Base-by-base conservation (phyloP, 1,140 invertebrate species). In the Platyscapa corneri region DNA sequence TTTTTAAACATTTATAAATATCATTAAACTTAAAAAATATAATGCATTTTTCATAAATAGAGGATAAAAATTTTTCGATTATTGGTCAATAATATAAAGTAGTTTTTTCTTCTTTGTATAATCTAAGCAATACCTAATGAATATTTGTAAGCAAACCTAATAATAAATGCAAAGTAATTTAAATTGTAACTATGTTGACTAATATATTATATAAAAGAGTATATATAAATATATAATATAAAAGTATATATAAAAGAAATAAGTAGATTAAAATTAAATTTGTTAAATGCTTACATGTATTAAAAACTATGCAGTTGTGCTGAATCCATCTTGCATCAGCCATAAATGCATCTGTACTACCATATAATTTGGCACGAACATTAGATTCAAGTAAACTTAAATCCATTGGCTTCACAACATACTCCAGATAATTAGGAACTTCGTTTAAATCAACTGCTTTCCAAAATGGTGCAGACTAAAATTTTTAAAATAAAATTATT, bases 291-390 rank as follows among this genome's bases (percentile, higher is more conserved):
- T 94, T 94, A 98, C 97, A 95, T 89, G 97, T 96, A 93, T 97
- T 97, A 89, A 97, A 98, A 60, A 98, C 95, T 89, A 97, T 95
- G 92, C 97, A 97, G 90, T 99, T 98, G 90, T 99, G 98, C 74
- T 98, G 94, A 88, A 99, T 97, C 98, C 98, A 99, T 90, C 97
- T 97, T 0, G 96, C 96, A 91, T 99, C 98, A 14, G 97, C 95
- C 72, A 97, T 93, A 92, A 99, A 98, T 20, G 97, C 96, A 89
- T 98, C 97, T 0, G 97, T 97, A 90, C 96, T 97, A n/a, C 96
- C 96, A 92, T 98, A 99, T n/a, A 95, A 89, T 78, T 96, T 96
- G 53, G 95, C 94, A 60, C 94, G 94, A 46, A 98, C 97, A 91
- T 98, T 97, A 49, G 96, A 94, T 90, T 97, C 95, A 87, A 99